Evolutionary conservation across 2,888 invertebrate genomes (phyloP).

Genomic region (Athrips mouffetella): DNA sequence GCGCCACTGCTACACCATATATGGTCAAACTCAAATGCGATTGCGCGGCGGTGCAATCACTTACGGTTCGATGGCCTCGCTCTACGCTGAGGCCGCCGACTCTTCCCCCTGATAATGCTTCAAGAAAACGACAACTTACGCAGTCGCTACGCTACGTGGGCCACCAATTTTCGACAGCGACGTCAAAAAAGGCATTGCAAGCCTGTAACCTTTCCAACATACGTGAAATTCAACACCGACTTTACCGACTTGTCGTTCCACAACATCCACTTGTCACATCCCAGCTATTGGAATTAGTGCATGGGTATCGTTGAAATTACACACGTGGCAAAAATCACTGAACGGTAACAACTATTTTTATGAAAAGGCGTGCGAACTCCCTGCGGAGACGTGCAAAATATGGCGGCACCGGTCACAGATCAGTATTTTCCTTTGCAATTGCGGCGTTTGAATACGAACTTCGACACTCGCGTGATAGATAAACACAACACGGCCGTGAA

Average conservation of each 20-base stretch:
- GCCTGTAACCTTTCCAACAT: slow-evolving; percentile 61
- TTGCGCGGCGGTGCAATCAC: slow-evolving; percentile 70
- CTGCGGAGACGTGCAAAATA: slow-evolving; percentile 71
- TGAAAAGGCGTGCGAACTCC: slow-evolving; percentile 73
- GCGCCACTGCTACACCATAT: slow-evolving; percentile 65
- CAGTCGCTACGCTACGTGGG: slow-evolving; percentile 21
- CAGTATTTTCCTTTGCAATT: slow-evolving; percentile 50
- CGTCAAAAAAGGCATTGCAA: slow-evolving; percentile 73
- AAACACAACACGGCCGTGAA: slow-evolving; percentile 50
- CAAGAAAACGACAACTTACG: slow-evolving; percentile 27
- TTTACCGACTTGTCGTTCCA: slow-evolving; percentile 28
- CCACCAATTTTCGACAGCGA: slow-evolving; percentile 18
- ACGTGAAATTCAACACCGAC: slow-evolving; percentile 75
- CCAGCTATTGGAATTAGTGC: slow-evolving; percentile 27
- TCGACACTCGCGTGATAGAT: slow-evolving; percentile 36
- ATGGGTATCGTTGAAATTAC: slow-evolving; percentile 45
- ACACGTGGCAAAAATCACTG: slow-evolving; percentile 77
- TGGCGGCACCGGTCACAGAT: slow-evolving; percentile 74
- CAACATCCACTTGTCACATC: slow-evolving; percentile 33
- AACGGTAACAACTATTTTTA: slow-evolving; percentile 69
- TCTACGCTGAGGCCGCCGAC: slow-evolving; percentile 26
- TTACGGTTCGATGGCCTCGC: slow-evolving; percentile 68
- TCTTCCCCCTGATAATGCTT: slow-evolving; percentile 22
- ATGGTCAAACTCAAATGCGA: slow-evolving; percentile 70
- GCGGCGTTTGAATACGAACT: slow-evolving; percentile 38